Percentiles rank a stretch among this genome's conserved stretches.
phyloP scores from a whole-genome alignment of 2,113 vertebrate genomes.

The Tragelaphus buxtoni region DNA sequence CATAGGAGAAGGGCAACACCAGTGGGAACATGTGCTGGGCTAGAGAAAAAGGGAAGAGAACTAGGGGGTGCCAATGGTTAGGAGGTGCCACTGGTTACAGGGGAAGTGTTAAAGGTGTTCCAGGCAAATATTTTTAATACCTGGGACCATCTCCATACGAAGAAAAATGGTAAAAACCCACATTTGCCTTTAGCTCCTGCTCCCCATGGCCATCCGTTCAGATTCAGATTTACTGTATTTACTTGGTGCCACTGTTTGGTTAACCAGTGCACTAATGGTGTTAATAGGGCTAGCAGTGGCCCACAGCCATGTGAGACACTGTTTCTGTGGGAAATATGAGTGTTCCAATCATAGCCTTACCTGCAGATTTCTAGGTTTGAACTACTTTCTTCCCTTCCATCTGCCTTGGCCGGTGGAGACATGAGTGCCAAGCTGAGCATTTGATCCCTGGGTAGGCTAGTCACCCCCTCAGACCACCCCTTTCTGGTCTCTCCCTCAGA shows the following conservation, averaged over 20 bases:
- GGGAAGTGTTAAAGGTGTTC: background rate
- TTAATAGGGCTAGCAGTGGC: background rate
- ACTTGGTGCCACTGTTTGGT: background rate
- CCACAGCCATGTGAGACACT: background rate
- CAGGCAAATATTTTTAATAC: background rate
- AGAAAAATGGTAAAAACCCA: background rate
- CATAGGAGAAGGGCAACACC: background rate
- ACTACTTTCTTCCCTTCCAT: background rate
- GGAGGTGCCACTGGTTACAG: background rate
- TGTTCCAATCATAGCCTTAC: background rate
- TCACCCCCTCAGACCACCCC: background rate
- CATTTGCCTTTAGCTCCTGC: background rate
- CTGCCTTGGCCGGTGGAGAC: background rate
- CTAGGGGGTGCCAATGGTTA: background rate
- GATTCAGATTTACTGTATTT: background rate
- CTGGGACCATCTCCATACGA: background rate
- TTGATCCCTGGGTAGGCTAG: background rate
- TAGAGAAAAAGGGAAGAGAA: background rate
- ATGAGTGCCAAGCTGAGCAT: background rate
- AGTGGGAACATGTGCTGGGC: background rate
- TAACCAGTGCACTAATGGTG: background rate
- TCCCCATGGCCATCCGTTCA: background rate
- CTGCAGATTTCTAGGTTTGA: background rate
- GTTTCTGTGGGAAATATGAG: slow-evolving; percentile 7
- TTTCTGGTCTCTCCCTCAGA: background rate